Percentiles rank a stretch among this genome's conserved stretches.
phyloP scores from a whole-genome alignment of 2,888 invertebrate genomes.

The Nebria brevicollis region DNA sequence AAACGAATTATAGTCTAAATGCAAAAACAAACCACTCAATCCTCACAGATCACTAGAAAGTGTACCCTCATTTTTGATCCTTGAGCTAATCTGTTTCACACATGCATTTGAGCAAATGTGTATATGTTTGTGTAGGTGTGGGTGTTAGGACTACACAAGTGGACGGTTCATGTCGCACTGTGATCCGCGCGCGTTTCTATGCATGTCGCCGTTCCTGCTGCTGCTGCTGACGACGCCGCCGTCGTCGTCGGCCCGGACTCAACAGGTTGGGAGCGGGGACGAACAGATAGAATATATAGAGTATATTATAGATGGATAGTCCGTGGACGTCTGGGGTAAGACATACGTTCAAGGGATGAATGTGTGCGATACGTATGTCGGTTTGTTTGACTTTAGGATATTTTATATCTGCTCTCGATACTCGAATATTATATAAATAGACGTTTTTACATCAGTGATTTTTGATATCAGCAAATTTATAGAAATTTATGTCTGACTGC shows the following conservation, averaged over 20 bases:
- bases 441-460: not conserved
- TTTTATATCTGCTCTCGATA: not conserved
- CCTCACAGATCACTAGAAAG: not conserved
- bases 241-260: slow-evolving; percentile 55
- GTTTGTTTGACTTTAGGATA: not conserved
- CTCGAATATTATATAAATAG: not conserved
- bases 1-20: not conserved
- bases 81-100: not conserved
- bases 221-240: not conserved
- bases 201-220: not conserved
- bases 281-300: slow-evolving; percentile 24
- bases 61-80: not conserved
- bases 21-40: not conserved
- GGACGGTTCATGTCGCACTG: slow-evolving; percentile 16
- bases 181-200: slow-evolving; percentile 5
- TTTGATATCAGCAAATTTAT: no score
- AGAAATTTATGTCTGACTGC: no score
- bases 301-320: not conserved
- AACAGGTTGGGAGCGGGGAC: slow-evolving; percentile 59
- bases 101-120: not conserved
- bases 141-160: not conserved
- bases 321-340: not conserved
- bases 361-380: not conserved
- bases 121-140: not conserved
- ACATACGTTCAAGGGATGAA: not conserved